Conservation (phyloP, 2,113 vertebrate genomes). For the Leuciscus idus region DNA sequence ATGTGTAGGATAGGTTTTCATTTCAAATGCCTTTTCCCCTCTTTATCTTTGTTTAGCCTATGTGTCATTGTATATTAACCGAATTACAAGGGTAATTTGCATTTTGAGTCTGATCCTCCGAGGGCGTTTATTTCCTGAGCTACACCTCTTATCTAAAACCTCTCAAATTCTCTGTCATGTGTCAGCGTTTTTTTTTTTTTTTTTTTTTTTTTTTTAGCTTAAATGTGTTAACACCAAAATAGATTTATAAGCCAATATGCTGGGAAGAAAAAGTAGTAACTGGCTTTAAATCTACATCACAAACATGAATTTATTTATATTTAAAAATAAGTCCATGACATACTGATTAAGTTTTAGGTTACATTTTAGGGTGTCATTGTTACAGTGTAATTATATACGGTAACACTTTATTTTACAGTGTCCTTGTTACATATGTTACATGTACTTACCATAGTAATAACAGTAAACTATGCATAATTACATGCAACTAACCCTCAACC, state of each 20-base stretch:
- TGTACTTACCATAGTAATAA: too few relatives aligned
- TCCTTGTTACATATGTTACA: too few relatives aligned
- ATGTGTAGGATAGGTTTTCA: background rate
- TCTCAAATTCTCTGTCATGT: background rate
- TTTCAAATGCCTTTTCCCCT: background rate
- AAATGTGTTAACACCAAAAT: background rate
- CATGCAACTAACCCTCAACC: too few relatives aligned
- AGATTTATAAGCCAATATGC: background rate
- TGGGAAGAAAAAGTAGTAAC: background rate
- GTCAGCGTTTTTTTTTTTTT: background rate
- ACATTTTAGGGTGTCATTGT: too few relatives aligned
- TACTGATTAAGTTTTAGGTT: too few relatives aligned
- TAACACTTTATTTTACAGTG: too few relatives aligned
- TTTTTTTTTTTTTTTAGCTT: background rate
- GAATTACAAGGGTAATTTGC: background rate
- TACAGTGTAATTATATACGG: too few relatives aligned
- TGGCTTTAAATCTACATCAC: background rate
- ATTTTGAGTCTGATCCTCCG: slow-evolving; percentile 8
- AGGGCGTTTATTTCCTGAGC: slow-evolving; percentile 30
- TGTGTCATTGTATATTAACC: background rate
- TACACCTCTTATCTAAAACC: slow-evolving; percentile 13
- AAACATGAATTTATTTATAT: background rate
- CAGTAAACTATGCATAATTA: too few relatives aligned
- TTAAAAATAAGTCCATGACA: background rate
- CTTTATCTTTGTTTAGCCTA: background rate